A percentile compares a stretch with the other conserved stretches of the same genome.
These are phyloP conservation scores for Lasioglossum albipes DNA, from an alignment of 1,140 invertebrate genomes.

Conservation along the genomic window DNA sequence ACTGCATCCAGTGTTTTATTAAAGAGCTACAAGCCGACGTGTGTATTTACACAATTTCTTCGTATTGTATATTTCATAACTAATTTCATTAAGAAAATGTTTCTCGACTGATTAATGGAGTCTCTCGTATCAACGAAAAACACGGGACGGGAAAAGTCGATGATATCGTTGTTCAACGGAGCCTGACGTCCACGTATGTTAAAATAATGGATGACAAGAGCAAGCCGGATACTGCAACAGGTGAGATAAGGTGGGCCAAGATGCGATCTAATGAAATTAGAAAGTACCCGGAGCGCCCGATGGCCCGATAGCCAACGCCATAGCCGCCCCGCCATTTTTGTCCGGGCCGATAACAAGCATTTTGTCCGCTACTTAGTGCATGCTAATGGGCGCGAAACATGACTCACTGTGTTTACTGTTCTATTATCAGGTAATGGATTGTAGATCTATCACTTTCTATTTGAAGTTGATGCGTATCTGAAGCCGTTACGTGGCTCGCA, in stretches of 20 bases:
- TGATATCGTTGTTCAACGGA: not conserved
- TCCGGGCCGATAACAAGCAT: constrained; percentile 1
- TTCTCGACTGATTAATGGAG: too few species aligned
- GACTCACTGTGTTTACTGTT: constrained; percentile 54
- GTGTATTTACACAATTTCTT: too few species aligned
- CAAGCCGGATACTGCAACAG: constrained; percentile 6
- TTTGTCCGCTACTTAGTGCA: constrained; percentile 28
- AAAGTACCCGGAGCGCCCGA: constrained; percentile 41
- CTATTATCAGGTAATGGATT: constrained; percentile 58
- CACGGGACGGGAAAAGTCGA: not conserved
- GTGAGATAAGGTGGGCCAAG: constrained; percentile 44
- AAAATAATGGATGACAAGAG: constrained; percentile 1
- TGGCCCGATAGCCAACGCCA: constrained; percentile 19
- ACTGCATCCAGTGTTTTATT: too few species aligned
- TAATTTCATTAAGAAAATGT: too few species aligned
- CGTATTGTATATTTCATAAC: too few species aligned
- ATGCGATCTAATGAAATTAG: constrained; percentile 50
- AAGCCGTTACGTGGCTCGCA: not conserved
- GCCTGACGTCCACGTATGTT: not conserved
- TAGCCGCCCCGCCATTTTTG: constrained; percentile 34
- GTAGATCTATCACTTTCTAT: constrained; percentile 49
- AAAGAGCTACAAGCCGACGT: too few species aligned
- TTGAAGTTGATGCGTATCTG: constrained; percentile 38
- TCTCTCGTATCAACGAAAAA: not conserved
- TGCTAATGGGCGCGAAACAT: constrained; percentile 52